phyloP scores from a whole-genome alignment of 2,888 invertebrate species.

The Alcis repandata region DNA sequence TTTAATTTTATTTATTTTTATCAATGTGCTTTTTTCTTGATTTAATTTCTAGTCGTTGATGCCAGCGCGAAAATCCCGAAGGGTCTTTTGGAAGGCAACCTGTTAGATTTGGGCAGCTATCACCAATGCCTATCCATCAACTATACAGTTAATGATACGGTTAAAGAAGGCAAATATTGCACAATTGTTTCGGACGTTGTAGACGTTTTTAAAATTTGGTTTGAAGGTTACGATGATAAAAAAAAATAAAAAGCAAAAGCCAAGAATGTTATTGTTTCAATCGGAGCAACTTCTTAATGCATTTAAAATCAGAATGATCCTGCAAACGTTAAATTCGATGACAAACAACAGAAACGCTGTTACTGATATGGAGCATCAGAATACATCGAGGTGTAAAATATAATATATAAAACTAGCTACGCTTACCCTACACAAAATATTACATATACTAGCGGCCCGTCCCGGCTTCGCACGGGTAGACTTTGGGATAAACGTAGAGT shows the following conservation, averaged over 20 bases:
- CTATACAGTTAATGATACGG: neutral
- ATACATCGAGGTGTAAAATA: neutral
- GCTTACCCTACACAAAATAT: too few species aligned
- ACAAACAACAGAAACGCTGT: neutral
- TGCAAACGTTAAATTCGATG: neutral
- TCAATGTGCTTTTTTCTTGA: too few species aligned
- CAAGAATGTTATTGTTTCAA: neutral
- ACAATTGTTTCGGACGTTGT: neutral
- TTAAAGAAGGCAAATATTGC: slow-evolving; percentile 18
- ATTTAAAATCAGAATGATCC: neutral
- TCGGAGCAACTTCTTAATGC: neutral
- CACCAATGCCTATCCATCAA: slow-evolving; percentile 17
- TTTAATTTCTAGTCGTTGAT: slow-evolving; percentile 15
- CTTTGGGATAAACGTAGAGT: too few species aligned
- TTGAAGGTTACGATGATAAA: neutral
- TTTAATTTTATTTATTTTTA: too few species aligned
- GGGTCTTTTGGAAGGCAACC: neutral
- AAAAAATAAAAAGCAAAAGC: neutral
- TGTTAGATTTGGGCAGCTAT: slow-evolving; percentile 12
- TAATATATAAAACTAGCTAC: too few species aligned
- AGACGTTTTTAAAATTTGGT: neutral
- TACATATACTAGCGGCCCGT: too few species aligned
- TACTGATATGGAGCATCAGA: neutral
- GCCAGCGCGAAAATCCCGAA: slow-evolving; percentile 1
- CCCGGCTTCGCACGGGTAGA: too few species aligned